phyloP scores from a whole-genome alignment of 1,140 invertebrate species.

The Saccostrea glomerata region DNA sequence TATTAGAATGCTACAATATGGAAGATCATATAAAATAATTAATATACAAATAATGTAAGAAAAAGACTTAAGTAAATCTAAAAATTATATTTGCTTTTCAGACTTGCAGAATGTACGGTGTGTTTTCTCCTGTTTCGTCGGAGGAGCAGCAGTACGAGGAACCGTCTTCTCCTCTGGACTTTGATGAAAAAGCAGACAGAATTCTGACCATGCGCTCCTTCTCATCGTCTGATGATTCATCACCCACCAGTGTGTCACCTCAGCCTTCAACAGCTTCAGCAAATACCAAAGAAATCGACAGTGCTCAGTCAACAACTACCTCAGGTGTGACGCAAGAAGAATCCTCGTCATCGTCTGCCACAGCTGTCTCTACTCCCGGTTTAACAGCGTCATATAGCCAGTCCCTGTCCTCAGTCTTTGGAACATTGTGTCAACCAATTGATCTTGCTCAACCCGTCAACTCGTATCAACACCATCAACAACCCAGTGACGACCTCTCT shows the following conservation, averaged over 20 bases:
- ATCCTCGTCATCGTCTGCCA: not conserved
- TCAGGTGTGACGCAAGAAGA: not conserved
- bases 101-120: not conserved
- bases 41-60: not conserved
- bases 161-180: not conserved
- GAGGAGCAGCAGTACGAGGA: not conserved
- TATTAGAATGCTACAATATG: not conserved
- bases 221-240: not conserved
- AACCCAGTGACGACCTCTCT: not conserved
- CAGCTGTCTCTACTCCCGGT: not conserved
- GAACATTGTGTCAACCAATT: not conserved
- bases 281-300: not conserved
- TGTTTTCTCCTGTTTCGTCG: not conserved
- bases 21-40: not conserved
- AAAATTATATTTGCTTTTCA: not conserved
- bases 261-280: not conserved
- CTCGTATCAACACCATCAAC: not conserved
- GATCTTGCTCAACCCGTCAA: not conserved
- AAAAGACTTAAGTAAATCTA: not conserved
- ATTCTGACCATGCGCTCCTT: not conserved
- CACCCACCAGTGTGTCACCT: not conserved
- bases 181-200: constrained; percentile 11
- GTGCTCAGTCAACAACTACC: not conserved
- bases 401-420: not conserved
- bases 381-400: not conserved